phyloP scores from a whole-genome alignment of 64 coral and sea anemone species.

The Orbicella faveolata region DNA sequence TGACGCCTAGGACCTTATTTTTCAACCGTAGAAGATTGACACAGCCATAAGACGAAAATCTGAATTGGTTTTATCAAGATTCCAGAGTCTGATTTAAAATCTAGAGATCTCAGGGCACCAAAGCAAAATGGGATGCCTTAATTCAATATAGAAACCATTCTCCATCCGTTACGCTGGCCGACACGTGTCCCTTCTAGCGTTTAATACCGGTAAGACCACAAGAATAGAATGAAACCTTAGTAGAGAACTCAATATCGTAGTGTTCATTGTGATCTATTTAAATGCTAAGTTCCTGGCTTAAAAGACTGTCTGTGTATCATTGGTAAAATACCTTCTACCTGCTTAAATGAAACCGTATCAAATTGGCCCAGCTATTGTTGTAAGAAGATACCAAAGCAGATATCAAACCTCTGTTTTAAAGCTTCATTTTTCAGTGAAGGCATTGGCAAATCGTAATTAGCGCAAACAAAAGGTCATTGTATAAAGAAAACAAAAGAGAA shows the following conservation, averaged over 20 bases:
- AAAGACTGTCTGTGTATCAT: slow-evolving; percentile 17
- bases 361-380: neutral
- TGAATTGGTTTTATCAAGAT: neutral
- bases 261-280: neutral
- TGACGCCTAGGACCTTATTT: neutral
- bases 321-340: slow-evolving; percentile 19
- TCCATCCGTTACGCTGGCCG: neutral
- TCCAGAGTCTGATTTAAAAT: neutral
- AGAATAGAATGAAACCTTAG: neutral
- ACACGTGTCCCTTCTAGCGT: neutral
- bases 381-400: slow-evolving; percentile 13
- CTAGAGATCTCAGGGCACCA: neutral
- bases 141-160: neutral
- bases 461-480: neutral
- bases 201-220: neutral
- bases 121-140: neutral
- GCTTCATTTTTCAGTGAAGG: neutral
- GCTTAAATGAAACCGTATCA: slow-evolving; percentile 7
- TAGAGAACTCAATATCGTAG: neutral
- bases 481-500: neutral
- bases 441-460: slow-evolving; percentile 24
- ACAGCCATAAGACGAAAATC: neutral
- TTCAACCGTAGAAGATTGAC: neutral
- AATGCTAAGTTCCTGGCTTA: neutral
- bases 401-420: neutral